A percentile compares a stretch with the other conserved stretches of the same genome.
These are phyloP conservation scores for Equus przewalskii DNA, from an alignment of 2,113 vertebrate species.

Conservation along the genomic window DNA sequence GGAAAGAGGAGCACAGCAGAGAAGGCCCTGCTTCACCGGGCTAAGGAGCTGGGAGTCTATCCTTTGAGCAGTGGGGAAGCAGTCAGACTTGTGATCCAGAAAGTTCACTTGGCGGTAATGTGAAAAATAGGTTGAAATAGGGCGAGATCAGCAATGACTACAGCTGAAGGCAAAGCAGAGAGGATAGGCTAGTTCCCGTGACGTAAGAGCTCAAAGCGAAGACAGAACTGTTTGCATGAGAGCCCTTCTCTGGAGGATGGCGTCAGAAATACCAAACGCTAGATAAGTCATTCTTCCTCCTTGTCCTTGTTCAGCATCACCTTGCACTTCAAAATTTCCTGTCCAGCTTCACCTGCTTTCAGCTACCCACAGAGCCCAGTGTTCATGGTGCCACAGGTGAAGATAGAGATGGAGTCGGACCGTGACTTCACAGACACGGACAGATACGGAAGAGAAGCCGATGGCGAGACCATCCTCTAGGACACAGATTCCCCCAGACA, in stretches of 20 bases:
- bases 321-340: slow-evolving; percentile 98
- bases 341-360: slow-evolving; percentile 94
- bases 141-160: not conserved
- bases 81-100: not conserved
- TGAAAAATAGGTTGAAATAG: not conserved
- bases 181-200: not conserved
- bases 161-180: not conserved
- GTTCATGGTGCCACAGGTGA: slow-evolving; percentile 95
- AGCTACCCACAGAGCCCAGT: slow-evolving; percentile 89
- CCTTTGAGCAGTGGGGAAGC: not conserved
- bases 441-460: slow-evolving; percentile 88
- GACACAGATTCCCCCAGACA: rapidly evolving
- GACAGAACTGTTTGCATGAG: not conserved
- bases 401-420: slow-evolving; percentile 98
- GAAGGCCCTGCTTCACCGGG: not conserved
- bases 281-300: not conserved
- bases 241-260: not conserved
- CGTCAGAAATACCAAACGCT: not conserved
- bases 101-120: not conserved
- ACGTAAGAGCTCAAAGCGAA: not conserved
- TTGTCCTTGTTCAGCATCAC: slow-evolving; percentile 91
- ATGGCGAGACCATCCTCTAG: slow-evolving; percentile 95
- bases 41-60: not conserved
- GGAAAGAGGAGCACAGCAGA: not conserved
- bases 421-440: slow-evolving; percentile 93